These are phyloP conservation scores for Myrmophylax atrothorax DNA, from an alignment of 2,113 vertebrate genomes.

Conservation along the genomic window DNA sequence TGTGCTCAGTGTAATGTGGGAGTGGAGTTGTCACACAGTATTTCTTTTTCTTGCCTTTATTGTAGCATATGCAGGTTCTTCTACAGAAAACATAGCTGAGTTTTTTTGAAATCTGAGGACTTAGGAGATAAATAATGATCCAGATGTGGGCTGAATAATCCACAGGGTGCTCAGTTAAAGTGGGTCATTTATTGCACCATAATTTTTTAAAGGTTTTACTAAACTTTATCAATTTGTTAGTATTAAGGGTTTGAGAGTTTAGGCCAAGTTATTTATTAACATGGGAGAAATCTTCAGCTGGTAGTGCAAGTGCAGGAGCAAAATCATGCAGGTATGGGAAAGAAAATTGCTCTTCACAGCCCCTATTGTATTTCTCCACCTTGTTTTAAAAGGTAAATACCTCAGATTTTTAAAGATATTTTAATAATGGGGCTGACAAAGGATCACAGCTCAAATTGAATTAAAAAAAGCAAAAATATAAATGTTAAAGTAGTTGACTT, in stretches of 20 bases:
- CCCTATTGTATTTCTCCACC: not conserved
- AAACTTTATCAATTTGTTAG: not conserved
- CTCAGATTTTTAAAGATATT: not conserved
- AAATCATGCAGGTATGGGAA: not conserved
- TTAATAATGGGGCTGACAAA: not conserved
- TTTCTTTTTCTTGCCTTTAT: not conserved
- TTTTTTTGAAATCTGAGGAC: not conserved
- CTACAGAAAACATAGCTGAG: not conserved
- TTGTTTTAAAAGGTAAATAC: not conserved
- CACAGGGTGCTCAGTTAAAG: not conserved
- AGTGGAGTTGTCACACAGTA: not conserved
- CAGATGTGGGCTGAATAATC: constrained; percentile 16
- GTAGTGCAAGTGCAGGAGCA: not conserved
- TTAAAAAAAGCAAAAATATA: not conserved
- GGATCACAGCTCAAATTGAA: not conserved
- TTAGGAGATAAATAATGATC: not conserved
- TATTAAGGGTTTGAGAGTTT: not conserved
- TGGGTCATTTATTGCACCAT: not conserved
- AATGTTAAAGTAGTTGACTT: not conserved
- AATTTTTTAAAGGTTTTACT: constrained; percentile 25
- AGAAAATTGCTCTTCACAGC: not conserved
- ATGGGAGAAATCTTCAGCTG: not conserved
- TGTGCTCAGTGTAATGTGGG: not conserved
- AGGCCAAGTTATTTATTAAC: not conserved
- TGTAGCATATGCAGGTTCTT: not conserved